Evolutionary conservation across 92 coral and sea anemone species (phyloP).

Genomic region (Siderastrea radians): DNA sequence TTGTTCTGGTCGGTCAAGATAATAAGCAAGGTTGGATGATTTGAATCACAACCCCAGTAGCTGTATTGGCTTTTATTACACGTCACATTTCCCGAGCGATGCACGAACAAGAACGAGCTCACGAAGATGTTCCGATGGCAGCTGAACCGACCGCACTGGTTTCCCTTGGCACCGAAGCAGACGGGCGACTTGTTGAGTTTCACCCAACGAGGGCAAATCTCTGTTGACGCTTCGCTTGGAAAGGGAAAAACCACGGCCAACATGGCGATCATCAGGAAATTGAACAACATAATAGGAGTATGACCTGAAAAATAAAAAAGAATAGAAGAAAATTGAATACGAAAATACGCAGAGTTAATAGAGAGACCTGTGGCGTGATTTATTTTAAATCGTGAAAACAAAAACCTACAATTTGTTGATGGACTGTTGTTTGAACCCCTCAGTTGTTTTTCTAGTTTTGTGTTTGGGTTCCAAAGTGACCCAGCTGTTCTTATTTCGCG

Average conservation of each 20-base stretch:
- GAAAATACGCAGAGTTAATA: neutral
- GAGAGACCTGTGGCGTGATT: neutral
- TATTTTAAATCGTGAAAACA: neutral
- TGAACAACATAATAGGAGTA: neutral
- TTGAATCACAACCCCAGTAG: conserved; percentile 35
- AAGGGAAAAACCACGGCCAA: neutral
- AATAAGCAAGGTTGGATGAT: neutral
- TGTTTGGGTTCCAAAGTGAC: no score
- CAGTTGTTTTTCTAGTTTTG: no score
- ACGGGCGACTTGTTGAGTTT: conserved; percentile 34
- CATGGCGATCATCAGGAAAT: conserved; percentile 7
- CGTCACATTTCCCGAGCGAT: conserved; percentile 31
- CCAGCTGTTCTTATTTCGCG: no score
- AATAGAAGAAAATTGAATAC: neutral
- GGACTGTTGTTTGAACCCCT: no score
- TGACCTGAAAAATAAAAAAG: neutral
- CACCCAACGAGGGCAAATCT: conserved; percentile 23
- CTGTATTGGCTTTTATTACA: neutral
- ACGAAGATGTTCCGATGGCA: conserved; percentile 24
- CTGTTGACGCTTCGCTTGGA: neutral
- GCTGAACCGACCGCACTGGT: conserved; percentile 7
- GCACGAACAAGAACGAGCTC: conserved; percentile 40
- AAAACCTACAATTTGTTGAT: no score
- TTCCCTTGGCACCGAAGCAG: conserved; percentile 28
- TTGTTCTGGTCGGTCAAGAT: conserved; percentile 7